These are phyloP conservation scores for Philereme vetulata DNA, from an alignment of 2,888 invertebrate genomes.

Conservation along the genomic window DNA sequence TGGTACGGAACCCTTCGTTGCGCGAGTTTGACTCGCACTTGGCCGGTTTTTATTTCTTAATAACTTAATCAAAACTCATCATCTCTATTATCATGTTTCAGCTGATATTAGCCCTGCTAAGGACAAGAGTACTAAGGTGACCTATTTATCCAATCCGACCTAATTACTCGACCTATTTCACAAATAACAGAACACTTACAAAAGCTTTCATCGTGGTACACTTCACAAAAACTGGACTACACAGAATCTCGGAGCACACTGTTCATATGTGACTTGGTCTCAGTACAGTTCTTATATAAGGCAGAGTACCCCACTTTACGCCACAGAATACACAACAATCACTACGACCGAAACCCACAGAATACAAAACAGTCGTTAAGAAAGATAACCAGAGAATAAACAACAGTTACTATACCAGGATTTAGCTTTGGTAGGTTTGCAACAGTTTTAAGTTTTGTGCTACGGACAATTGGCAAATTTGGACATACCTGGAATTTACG, in stretches of 20 bases:
- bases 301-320: conserved; percentile 57
- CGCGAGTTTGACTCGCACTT: too few relatives aligned
- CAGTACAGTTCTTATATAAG: conserved; percentile 64
- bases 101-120: too few relatives aligned
- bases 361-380: conserved; percentile 28
- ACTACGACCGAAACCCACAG: conserved; percentile 39
- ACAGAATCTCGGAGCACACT: conserved; percentile 47
- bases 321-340: conserved; percentile 37
- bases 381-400: conserved; percentile 41
- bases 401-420: conserved; percentile 14
- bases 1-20: too few relatives aligned
- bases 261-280: conserved; percentile 56
- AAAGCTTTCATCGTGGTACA: conserved; percentile 66
- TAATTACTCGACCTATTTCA: conserved; percentile 18
- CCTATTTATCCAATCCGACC: not conserved
- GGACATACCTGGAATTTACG: conserved; percentile 38
- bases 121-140: too few relatives aligned
- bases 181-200: conserved; percentile 59
- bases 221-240: conserved; percentile 49
- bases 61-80: too few relatives aligned
- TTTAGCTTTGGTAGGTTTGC: conserved; percentile 37
- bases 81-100: too few relatives aligned
- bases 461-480: conserved; percentile 39
- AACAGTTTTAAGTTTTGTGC: conserved; percentile 37
- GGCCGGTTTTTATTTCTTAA: too few relatives aligned